Conservation (phyloP, 2,888 invertebrate genomes). For the Mongoloraphidia duomilia region DNA sequence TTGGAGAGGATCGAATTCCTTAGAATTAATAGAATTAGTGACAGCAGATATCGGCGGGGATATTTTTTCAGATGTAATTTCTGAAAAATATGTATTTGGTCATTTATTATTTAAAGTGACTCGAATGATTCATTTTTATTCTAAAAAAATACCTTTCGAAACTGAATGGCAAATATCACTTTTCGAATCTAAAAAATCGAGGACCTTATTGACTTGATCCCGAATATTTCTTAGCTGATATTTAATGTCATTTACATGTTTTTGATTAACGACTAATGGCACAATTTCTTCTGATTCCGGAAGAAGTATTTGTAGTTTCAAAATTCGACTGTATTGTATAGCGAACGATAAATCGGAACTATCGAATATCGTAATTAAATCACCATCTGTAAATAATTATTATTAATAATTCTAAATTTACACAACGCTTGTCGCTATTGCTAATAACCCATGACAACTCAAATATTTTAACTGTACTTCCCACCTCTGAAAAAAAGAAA, state of each 20-base stretch:
- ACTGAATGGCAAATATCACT: no score
- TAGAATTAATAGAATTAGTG: conserved; percentile 29
- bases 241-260: conserved; percentile 33
- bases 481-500: no score
- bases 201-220: conserved; percentile 40
- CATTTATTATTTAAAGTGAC: no score
- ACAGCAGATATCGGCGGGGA: conserved; percentile 8
- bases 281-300: conserved; percentile 23
- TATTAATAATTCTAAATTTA: neutral
- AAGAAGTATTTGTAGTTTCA: conserved; percentile 46
- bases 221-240: conserved; percentile 32
- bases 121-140: no score
- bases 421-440: neutral
- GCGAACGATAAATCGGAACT: conserved; percentile 55
- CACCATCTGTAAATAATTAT: conserved; percentile 39
- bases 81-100: neutral
- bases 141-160: no score
- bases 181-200: conserved; percentile 37
- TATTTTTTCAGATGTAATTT: no score
- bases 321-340: conserved; percentile 47
- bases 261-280: conserved; percentile 17
- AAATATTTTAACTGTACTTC: no score
- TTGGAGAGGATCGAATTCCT: conserved; percentile 45
- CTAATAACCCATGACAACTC: no score
- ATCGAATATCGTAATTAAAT: conserved; percentile 55